Evolutionary conservation across 2,113 vertebrate genomes (phyloP).

Genomic region (Aspiorhynchus laticeps): DNA sequence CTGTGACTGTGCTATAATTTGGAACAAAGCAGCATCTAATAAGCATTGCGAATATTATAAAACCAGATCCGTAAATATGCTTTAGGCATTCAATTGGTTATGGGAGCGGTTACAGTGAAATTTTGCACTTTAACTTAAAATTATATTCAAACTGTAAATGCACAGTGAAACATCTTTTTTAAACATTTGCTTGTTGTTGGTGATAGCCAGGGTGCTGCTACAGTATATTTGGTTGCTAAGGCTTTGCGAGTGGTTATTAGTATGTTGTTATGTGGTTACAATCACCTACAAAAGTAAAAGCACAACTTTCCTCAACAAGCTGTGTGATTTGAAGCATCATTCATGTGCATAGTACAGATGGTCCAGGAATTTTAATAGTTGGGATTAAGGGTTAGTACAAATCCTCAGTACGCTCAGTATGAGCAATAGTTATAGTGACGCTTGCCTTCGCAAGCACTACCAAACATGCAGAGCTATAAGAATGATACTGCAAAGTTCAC

Average conservation of each 20-base stretch:
- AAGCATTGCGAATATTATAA: background rate
- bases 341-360: background rate
- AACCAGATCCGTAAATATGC: background rate
- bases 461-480: slow-evolving; percentile 10
- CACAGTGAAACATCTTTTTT: background rate
- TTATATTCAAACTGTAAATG: background rate
- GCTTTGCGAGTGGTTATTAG: background rate
- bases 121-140: background rate
- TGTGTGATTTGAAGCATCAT: background rate
- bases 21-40: background rate
- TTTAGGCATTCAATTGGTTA: background rate
- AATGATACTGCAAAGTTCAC: slow-evolving; percentile 20
- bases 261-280: background rate
- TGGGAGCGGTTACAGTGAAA: background rate
- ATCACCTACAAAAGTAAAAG: background rate
- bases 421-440: background rate
- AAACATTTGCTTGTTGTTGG: background rate
- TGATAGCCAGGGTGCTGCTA: background rate
- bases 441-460: background rate
- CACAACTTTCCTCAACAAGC: slow-evolving; percentile 2
- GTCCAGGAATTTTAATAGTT: background rate
- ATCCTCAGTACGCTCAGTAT: background rate
- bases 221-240: background rate
- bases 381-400: background rate
- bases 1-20: slow-evolving; percentile 38